These are phyloP conservation scores for Agelas oroides DNA, from an alignment of 37 sponge, comb jelly and placozoan species.

Conservation along the genomic window DNA sequence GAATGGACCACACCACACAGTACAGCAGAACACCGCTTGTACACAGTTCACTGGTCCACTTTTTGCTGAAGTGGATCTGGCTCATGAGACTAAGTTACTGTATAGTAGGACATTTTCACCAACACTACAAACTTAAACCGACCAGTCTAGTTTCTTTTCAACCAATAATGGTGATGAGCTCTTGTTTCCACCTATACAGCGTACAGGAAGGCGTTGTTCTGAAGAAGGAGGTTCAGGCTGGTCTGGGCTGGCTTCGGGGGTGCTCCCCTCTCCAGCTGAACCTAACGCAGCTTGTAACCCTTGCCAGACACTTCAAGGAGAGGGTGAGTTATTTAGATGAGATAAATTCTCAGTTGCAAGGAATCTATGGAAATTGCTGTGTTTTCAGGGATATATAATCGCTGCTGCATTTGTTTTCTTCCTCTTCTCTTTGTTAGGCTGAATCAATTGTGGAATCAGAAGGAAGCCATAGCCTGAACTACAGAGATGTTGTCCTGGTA, in stretches of 20 bases:
- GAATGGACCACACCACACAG: too few relatives aligned
- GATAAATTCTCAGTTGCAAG: not conserved
- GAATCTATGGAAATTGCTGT: too few relatives aligned
- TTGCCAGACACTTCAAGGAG: constrained; percentile 73
- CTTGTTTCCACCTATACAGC: not conserved
- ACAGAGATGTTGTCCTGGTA: constrained; percentile 17
- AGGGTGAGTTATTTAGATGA: constrained; percentile 66
- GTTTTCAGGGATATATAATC: too few relatives aligned
- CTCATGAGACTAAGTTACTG: too few relatives aligned
- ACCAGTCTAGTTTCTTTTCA: too few relatives aligned
- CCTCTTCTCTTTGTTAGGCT: not conserved
- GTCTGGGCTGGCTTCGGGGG: constrained; percentile 28
- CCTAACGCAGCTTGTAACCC: constrained; percentile 6
- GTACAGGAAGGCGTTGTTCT: constrained; percentile 1
- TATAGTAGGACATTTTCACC: too few relatives aligned
- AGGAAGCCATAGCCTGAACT: not conserved
- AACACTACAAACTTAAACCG: too few relatives aligned
- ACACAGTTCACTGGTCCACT: too few relatives aligned
- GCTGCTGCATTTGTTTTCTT: too few relatives aligned
- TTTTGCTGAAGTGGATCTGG: too few relatives aligned
- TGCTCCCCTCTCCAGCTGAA: constrained; percentile 28
- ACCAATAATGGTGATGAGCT: too few relatives aligned
- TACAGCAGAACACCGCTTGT: too few relatives aligned
- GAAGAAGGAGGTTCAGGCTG: constrained; percentile 26
- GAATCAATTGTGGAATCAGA: constrained; percentile 1